Evolutionary conservation across 92 coral and sea anemone species (phyloP).

Genomic region (Desmophyllum pertusum): DNA sequence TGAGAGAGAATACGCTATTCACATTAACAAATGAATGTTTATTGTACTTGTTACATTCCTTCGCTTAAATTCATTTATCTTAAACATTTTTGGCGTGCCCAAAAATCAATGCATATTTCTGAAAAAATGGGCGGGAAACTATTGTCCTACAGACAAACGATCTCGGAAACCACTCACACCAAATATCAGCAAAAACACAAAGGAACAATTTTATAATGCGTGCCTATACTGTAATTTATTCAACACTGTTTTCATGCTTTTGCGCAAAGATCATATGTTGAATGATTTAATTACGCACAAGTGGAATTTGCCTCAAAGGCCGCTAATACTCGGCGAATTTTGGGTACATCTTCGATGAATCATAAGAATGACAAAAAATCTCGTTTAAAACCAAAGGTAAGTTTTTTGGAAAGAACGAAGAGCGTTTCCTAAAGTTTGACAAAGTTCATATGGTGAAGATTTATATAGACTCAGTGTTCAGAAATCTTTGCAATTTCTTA

Average conservation of each 20-base stretch:
- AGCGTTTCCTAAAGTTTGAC: not conserved
- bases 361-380: not conserved
- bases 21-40: not conserved
- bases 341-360: not conserved
- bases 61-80: not conserved
- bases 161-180: constrained; percentile 16
- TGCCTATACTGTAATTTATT: constrained; percentile 26
- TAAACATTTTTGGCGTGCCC: not conserved
- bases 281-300: not conserved
- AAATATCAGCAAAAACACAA: not conserved
- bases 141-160: constrained; percentile 17
- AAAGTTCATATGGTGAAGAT: not conserved
- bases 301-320: not conserved
- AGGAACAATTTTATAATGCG: not conserved
- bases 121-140: constrained; percentile 17
- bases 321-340: not conserved
- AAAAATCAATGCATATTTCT: not conserved
- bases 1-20: not conserved
- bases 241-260: constrained; percentile 2
- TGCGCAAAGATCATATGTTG: constrained; percentile 19
- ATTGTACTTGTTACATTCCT: not conserved
- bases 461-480: not conserved
- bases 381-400: not conserved
- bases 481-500: constrained; percentile 1
- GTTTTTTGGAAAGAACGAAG: not conserved